phyloP scores from a whole-genome alignment of 1,140 invertebrate species.

The Camponotus vicinus region DNA sequence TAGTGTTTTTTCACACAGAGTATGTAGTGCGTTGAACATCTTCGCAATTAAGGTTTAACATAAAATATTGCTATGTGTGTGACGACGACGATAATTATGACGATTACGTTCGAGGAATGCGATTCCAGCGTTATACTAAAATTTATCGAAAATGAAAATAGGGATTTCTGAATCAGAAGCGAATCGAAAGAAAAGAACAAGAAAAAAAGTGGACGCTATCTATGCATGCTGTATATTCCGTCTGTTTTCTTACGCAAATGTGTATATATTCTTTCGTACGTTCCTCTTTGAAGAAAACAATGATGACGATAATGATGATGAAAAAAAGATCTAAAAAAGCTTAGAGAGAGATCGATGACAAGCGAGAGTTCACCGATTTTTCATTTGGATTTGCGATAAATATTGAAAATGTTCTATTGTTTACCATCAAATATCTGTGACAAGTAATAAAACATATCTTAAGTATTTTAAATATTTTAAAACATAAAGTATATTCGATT shows the following conservation, averaged over 20 bases:
- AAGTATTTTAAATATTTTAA: background rate
- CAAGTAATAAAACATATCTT: background rate
- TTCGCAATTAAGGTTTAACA: constrained; percentile 29
- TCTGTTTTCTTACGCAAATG: constrained; percentile 65
- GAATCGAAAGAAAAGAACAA: constrained; percentile 30
- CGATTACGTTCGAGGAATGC: background rate
- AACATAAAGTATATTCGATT: background rate
- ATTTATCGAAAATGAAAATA: background rate
- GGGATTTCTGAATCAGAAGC: constrained; percentile 8
- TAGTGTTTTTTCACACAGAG: constrained; percentile 65
- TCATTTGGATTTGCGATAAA: background rate
- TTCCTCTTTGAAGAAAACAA: constrained; percentile 58
- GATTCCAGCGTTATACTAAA: background rate
- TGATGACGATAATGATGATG: background rate
- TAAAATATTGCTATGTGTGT: constrained; percentile 14
- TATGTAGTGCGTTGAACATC: constrained; percentile 21
- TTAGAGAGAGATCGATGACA: background rate
- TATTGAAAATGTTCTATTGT: background rate
- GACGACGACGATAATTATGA: constrained; percentile 19
- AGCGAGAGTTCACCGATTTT: background rate
- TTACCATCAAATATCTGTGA: background rate
- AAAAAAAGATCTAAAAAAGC: background rate
- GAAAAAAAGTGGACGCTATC: constrained; percentile 41
- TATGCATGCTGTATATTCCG: constrained; percentile 56
- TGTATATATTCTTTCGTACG: constrained; percentile 58